Conservation (phyloP, 2,113 vertebrate species). For the Tenebrosternarchus preto region DNA sequence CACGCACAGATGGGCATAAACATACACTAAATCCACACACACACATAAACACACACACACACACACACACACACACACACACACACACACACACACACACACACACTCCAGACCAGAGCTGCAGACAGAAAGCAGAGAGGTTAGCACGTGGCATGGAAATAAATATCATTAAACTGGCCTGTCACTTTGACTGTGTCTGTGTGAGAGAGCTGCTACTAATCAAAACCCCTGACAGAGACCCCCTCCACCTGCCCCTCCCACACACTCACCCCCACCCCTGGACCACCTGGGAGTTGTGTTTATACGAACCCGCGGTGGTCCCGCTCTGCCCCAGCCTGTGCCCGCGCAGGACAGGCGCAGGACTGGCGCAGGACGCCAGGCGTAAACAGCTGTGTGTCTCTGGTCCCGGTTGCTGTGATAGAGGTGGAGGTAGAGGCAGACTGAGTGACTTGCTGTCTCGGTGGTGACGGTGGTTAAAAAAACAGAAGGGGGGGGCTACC, state of each 20-base stretch:
- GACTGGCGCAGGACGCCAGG: too few species aligned
- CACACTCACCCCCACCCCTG: constrained; percentile 49
- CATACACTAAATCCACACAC: constrained; percentile 13
- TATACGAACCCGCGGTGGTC: constrained; percentile 68
- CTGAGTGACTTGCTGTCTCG: background rate
- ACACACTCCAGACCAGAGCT: constrained; percentile 3
- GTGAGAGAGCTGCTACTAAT: constrained; percentile 13
- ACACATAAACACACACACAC: constrained; percentile 16
- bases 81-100: constrained; percentile 1
- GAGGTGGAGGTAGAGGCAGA: background rate
- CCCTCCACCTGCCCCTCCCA: constrained; percentile 53
- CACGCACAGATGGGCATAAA: constrained; percentile 12
- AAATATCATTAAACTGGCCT: constrained; percentile 51
- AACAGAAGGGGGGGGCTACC: constrained; percentile 45
- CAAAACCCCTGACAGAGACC: constrained; percentile 55
- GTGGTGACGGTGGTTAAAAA: constrained; percentile 48
- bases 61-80: background rate
- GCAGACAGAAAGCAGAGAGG: constrained; percentile 42
- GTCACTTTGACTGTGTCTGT: constrained; percentile 52
- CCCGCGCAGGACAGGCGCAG: constrained; percentile 25
- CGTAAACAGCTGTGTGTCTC: background rate
- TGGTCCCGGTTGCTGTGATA: background rate
- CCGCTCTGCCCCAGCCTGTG: constrained; percentile 8
- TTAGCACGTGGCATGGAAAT: constrained; percentile 46
- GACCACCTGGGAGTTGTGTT: constrained; percentile 86